A percentile compares a stretch with the other conserved stretches of the same genome.
phyloP scores from a whole-genome alignment of 2,113 vertebrate species.

The Bambusicola thoracicus region DNA sequence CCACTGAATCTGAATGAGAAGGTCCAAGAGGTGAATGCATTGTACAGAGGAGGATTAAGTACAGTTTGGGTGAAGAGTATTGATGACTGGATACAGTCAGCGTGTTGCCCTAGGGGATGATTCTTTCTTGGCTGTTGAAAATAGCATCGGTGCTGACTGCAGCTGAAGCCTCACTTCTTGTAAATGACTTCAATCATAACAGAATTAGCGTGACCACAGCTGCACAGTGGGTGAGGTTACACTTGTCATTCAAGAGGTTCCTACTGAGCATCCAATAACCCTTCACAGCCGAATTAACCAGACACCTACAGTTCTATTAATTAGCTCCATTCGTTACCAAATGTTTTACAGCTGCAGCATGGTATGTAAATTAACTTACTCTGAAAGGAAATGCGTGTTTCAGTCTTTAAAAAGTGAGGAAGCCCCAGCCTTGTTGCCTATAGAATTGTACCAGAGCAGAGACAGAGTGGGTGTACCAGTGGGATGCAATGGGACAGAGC shows the following conservation, averaged over 20 bases:
- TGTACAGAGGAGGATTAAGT: background rate
- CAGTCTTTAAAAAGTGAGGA: background rate
- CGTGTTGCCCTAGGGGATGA: background rate
- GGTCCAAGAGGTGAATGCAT: background rate
- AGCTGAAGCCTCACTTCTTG: slow-evolving; percentile 81
- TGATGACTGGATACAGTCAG: slow-evolving; percentile 38
- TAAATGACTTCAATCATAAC: slow-evolving; percentile 80
- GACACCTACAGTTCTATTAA: background rate
- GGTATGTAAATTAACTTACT: background rate
- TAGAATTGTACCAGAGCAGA: background rate
- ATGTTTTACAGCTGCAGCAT: background rate
- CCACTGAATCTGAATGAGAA: background rate
- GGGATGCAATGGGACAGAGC: background rate
- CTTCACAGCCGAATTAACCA: background rate
- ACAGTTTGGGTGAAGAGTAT: background rate
- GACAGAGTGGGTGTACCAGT: background rate
- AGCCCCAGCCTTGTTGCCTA: background rate
- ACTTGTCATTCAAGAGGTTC: background rate
- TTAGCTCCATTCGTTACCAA: background rate
- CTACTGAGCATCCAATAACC: background rate
- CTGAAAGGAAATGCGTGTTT: background rate
- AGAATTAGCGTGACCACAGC: slow-evolving; percentile 78
- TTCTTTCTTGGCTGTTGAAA: slow-evolving; percentile 55
- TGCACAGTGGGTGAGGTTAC: slow-evolving; percentile 11
- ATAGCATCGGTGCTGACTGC: slow-evolving; percentile 64